Base-by-base conservation (phyloP, 2,113 vertebrate species). In the Peromyscus californicus region DNA sequence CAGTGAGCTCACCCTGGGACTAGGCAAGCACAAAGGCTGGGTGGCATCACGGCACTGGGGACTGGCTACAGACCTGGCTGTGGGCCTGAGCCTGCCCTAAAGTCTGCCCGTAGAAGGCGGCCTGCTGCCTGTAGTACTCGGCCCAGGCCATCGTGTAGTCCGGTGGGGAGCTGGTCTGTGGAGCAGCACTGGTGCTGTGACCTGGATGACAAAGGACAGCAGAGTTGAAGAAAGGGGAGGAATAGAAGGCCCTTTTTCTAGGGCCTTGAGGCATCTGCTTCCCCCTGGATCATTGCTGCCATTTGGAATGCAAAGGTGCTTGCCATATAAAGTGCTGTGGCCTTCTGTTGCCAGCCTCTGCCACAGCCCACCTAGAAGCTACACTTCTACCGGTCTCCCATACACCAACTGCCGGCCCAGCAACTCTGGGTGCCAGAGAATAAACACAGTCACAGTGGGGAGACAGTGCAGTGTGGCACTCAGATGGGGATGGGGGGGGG, bases 121-220 rank as follows among this genome's bases (percentile, higher is more conserved):
- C 99, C 86, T 99, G 99, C 99, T 99, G 99, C 98, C 99, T 98
- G 99, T 99, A 99, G 95, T 99, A 99, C 97, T 99, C 99, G 15
- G 99, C 99, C 99, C 99, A 99, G 97, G 99, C 99, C 98, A 99
- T 99, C 0, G 98, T 99, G 98, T 99, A 99, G 98, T 99, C 99
- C 0, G 99, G 99, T 79, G 99, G 99, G 93, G 99, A 99, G 98
- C 99, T 99, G 97, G 99, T 99, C 99, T 99, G 99, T 97, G 99
- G 99, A 85, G 98, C 99, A 29, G 99, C 99, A 36, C 98, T 99
- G 94, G 99, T 98, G 7, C 99, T 98, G 31, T 99, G 99, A 98
- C 99, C 99, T 99, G 98, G 2, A 76, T 0, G n/a, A 59, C n/a
- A n/a, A 48, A 96, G 83, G 70, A 84, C 69, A 85, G 79, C 31